These are phyloP conservation scores for Tuta absoluta DNA, from an alignment of 2,888 invertebrate genomes.

Conservation along the genomic window DNA sequence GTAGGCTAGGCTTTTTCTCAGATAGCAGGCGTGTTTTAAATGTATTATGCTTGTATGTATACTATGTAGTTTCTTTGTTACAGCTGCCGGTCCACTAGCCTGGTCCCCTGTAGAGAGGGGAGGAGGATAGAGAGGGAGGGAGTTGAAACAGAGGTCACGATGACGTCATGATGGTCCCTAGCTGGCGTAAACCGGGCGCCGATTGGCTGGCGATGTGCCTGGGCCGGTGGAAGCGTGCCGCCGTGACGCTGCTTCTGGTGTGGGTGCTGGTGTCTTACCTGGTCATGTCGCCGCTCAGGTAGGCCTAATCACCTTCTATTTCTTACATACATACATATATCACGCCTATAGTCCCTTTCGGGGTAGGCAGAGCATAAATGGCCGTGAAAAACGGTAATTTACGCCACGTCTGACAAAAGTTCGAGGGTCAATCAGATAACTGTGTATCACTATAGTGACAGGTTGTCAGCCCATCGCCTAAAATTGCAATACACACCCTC, in stretches of 20 bases:
- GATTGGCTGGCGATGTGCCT: constrained; percentile 5
- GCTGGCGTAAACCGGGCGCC: background rate
- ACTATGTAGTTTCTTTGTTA: background rate
- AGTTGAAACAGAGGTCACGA: background rate
- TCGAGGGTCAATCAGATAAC: too few relatives aligned
- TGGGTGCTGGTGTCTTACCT: constrained; percentile 88
- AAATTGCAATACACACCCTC: too few relatives aligned
- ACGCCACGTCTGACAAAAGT: too few relatives aligned
- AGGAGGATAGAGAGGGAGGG: background rate
- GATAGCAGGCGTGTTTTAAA: too few relatives aligned
- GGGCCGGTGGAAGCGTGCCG: constrained; percentile 54
- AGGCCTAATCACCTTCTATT: too few relatives aligned
- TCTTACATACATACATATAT: too few relatives aligned
- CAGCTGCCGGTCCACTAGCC: background rate
- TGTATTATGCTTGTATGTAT: background rate
- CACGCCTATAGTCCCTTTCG: too few relatives aligned
- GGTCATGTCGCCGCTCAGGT: constrained; percentile 85
- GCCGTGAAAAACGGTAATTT: too few relatives aligned
- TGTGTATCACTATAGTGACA: too few relatives aligned
- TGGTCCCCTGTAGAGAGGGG: background rate
- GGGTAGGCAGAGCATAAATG: too few relatives aligned
- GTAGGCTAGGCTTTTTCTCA: too few relatives aligned
- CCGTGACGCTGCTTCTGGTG: constrained; percentile 82
- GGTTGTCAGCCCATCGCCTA: too few relatives aligned
- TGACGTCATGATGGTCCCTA: constrained; percentile 5